A percentile compares a stretch with the other conserved stretches of the same genome.
Evolutionary conservation across 2,113 vertebrate species (phyloP).

Genomic region (Piprites chloris): DNA sequence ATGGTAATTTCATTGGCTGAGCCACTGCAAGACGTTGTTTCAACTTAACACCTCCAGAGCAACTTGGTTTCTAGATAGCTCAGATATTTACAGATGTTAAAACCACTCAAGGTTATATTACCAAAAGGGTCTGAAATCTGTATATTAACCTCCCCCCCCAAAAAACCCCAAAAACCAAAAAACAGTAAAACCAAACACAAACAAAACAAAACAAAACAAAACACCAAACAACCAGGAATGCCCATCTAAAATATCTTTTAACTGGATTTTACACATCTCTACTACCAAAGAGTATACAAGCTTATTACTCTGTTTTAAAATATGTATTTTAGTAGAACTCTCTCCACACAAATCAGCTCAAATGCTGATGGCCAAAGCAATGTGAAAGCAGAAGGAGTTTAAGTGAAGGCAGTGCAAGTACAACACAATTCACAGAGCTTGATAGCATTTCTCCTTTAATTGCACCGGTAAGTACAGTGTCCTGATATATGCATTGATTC

Average conservation of each 20-base stretch:
- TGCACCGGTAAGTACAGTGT: background rate
- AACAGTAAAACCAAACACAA: too few relatives aligned
- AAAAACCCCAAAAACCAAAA: too few relatives aligned
- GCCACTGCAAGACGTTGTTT: background rate
- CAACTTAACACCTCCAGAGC: background rate
- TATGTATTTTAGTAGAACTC: background rate
- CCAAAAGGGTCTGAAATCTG: background rate
- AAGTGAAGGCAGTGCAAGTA: background rate
- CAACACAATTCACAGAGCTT: background rate
- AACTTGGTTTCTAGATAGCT: background rate
- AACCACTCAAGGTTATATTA: background rate
- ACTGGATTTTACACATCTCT: background rate
- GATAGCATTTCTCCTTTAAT: slow-evolving; percentile 24
- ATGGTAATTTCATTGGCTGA: background rate
- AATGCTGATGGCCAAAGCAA: background rate
- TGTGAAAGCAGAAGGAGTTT: background rate
- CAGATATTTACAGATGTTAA: background rate
- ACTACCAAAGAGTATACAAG: background rate
- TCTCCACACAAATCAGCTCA: background rate
- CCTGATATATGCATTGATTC: background rate
- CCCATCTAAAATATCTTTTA: background rate
- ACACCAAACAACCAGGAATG: background rate
- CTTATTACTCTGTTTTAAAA: background rate
- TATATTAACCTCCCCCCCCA: too few relatives aligned
- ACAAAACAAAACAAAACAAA: too few relatives aligned